A percentile compares a stretch with the other conserved stretches of the same genome.
Evolutionary conservation across 2,797 vertebrate species (phyloP).

Genomic region (Amblyopsis hoosieri): DNA sequence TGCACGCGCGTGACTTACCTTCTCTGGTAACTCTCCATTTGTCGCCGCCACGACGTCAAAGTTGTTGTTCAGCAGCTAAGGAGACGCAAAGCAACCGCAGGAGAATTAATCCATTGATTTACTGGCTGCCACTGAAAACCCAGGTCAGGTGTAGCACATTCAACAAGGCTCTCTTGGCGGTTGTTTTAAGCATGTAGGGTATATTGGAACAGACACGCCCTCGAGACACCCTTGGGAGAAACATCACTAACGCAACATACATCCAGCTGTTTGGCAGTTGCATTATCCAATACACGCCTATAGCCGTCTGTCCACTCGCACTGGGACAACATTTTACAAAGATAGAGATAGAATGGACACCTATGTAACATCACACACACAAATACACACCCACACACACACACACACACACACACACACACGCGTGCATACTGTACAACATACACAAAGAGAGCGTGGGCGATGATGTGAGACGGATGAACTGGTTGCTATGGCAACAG

Average conservation of each 20-base stretch:
- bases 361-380: background rate
- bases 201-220: background rate
- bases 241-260: background rate
- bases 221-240: background rate
- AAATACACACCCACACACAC: no score
- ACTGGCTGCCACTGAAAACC: background rate
- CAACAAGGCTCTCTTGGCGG: background rate
- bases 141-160: background rate
- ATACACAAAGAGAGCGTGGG: background rate
- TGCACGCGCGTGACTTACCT: slow-evolving; percentile 34
- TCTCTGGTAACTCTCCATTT: slow-evolving; percentile 46
- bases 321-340: no score
- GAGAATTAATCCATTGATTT: background rate
- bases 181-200: background rate
- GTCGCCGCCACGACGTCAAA: slow-evolving; percentile 39
- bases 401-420: no score
- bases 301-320: background rate
- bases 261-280: background rate
- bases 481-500: background rate
- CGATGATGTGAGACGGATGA: background rate
- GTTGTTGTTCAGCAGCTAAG: slow-evolving; percentile 42
- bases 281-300: no score
- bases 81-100: slow-evolving; percentile 5
- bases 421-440: background rate
- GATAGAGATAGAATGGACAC: no score